A percentile compares a stretch with the other conserved stretches of the same genome.
phyloP scores from a whole-genome alignment of 2,888 invertebrate genomes.

The Hypolimnas misippus region DNA sequence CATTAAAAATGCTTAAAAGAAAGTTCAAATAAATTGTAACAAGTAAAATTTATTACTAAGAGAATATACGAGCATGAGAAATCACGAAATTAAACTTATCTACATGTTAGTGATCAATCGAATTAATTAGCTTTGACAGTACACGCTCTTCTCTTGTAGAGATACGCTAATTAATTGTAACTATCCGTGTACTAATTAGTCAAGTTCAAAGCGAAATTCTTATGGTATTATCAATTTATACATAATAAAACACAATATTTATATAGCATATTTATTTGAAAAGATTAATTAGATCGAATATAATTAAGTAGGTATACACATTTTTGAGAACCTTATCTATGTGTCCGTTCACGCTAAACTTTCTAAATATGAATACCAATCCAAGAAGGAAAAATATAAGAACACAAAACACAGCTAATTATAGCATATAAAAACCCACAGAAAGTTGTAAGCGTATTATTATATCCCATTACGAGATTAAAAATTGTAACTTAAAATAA shows the following conservation, averaged over 20 bases:
- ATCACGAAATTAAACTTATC: conserved; percentile 63
- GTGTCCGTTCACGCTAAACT: too few species aligned
- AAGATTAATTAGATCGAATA: too few species aligned
- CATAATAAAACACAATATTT: neutral
- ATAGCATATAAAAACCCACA: too few species aligned
- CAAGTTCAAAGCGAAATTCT: conserved; percentile 4
- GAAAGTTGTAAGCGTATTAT: too few species aligned
- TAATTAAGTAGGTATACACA: too few species aligned
- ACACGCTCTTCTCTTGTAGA: conserved; percentile 48
- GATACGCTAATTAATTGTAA: conserved; percentile 48
- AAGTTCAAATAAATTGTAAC: neutral
- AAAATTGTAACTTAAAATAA: too few species aligned
- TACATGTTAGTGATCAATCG: conserved; percentile 64
- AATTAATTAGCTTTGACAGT: conserved; percentile 71
- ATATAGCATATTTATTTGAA: neutral
- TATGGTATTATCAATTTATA: neutral
- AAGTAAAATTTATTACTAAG: neutral
- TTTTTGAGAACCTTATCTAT: too few species aligned
- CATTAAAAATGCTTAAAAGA: neutral
- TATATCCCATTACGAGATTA: too few species aligned
- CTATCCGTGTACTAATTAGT: conserved; percentile 27
- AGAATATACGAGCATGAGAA: conserved; percentile 32
- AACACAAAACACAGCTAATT: too few species aligned
- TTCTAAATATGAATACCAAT: too few species aligned
- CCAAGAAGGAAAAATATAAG: too few species aligned